Evolutionary conservation across 2,113 vertebrate species (phyloP), one percentile per base, ranked within the genome.

Genomic region (Haplochromis burtoni): DNA sequence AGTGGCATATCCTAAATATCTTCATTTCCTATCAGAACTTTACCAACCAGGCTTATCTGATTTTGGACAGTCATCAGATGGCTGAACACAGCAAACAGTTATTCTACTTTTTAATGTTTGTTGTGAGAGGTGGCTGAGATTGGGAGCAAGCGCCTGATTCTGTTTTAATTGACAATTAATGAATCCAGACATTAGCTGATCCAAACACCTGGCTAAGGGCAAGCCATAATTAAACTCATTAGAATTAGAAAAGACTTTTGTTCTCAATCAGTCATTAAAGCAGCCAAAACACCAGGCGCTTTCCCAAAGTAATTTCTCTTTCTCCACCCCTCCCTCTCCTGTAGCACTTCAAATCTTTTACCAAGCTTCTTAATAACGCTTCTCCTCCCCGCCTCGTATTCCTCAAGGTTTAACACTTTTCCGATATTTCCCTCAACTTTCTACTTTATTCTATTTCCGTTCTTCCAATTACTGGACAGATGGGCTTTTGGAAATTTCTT

Each of bases 121-220:
- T 14, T 10, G 81, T 16, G 80, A 61, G 29, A 73, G 61, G 82
- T 19, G 85, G 80, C 35, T 21, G 31, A 83, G 85, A 81, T 14
- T 68, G 51, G 82, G 80, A 90, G 31, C 47, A 31, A 71, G 84
- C 21, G 42, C 84, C 84, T 82, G 81, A 90, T 87, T 90, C 40
- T 4, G 5, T 84, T 92, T 93, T 94, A 93, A 94, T 93, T 90
- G 91, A 90, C 89, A 93, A 90, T 92, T 91, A 94, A 95, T 93
- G 89, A 88, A 93, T 90, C 42, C 73, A 90, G 84, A 88, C 92
- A 94, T 93, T 90, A 93, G 89, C 91, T 45, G 85, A 87, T 90
- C 86, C 87, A 57, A 89, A 91, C 93, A 93, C 90, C 90, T 93
- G 92, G 88, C 84, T 85, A 38, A 90, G 89, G 88, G 82, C 82